phyloP scores from a whole-genome alignment of 1,140 invertebrate species.

The Drosophila guanche region DNA sequence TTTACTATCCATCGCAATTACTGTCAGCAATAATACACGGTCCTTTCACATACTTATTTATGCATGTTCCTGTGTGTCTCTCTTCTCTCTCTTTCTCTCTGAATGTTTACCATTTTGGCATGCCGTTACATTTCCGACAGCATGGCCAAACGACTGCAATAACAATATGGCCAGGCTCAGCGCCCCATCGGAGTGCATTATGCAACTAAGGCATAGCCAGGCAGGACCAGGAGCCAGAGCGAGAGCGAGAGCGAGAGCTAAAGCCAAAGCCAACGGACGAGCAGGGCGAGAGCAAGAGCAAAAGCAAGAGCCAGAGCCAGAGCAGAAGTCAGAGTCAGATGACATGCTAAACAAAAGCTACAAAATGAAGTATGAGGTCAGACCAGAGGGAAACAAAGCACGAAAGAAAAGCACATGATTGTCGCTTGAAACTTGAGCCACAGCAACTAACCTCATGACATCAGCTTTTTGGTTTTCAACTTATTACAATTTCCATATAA shows the following conservation, averaged over 20 bases:
- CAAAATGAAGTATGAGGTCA: slow-evolving; percentile 82
- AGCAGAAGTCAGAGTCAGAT: slow-evolving; percentile 36
- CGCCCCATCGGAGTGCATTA: slow-evolving; percentile 60
- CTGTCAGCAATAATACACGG: slow-evolving; percentile 65
- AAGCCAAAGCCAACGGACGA: neutral
- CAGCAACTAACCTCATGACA: slow-evolving; percentile 80
- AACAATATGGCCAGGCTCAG: slow-evolving; percentile 35
- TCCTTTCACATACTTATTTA: slow-evolving; percentile 53
- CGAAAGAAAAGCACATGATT: slow-evolving; percentile 78
- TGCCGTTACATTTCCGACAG: slow-evolving; percentile 69
- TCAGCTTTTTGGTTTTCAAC: slow-evolving; percentile 80
- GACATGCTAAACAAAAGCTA: slow-evolving; percentile 75
- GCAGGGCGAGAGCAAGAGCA: slow-evolving; percentile 22
- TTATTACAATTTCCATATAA: slow-evolving; percentile 81
- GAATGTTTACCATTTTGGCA: slow-evolving; percentile 41
- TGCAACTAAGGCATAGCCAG: slow-evolving; percentile 36
- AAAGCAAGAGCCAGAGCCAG: neutral
- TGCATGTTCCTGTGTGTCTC: slow-evolving; percentile 6
- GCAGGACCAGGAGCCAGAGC: slow-evolving; percentile 16
- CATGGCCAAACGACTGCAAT: slow-evolving; percentile 25
- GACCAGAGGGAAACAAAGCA: slow-evolving; percentile 23
- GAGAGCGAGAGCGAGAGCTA: slow-evolving; percentile 12
- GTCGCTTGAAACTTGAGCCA: slow-evolving; percentile 81
- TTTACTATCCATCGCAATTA: slow-evolving; percentile 60
- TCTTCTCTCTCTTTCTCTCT: neutral